Evolutionary conservation across 1,140 invertebrate species (phyloP).

Genomic region (Myzus persicae): DNA sequence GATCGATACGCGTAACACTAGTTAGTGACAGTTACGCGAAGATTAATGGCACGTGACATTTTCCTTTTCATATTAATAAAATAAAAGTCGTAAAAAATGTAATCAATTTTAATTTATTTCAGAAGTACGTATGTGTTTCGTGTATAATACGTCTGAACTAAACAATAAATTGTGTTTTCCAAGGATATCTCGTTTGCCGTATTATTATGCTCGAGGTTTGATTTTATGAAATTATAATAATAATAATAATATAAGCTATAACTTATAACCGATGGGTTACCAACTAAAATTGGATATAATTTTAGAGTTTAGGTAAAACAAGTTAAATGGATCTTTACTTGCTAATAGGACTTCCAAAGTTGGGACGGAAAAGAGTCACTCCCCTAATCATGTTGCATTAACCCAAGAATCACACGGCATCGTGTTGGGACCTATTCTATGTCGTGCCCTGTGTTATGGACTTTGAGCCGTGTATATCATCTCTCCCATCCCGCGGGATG

Average conservation of each 20-base stretch:
- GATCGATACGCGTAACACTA: not conserved
- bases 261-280: not conserved
- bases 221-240: not conserved
- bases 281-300: constrained; percentile 2
- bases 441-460: not conserved
- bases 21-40: not conserved
- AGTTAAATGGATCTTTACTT: constrained; percentile 1
- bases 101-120: constrained; percentile 31
- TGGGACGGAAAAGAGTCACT: not conserved
- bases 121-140: not conserved
- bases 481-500: constrained; percentile 35
- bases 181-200: not conserved
- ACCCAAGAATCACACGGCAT: not conserved
- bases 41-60: constrained; percentile 26
- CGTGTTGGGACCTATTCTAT: constrained; percentile 4
- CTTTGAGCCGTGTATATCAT: constrained; percentile 1
- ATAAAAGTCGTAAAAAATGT: not conserved
- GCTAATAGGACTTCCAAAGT: constrained; percentile 25
- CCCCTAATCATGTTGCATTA: not conserved
- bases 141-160: not conserved
- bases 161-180: not conserved
- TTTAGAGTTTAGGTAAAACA: not conserved
- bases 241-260: not conserved
- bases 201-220: no score
- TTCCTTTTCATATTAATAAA: not conserved